Percentiles rank a stretch among this genome's conserved stretches.
Evolutionary conservation across 2,888 invertebrate species (phyloP).

Genomic region (Clusia tigrina): DNA sequence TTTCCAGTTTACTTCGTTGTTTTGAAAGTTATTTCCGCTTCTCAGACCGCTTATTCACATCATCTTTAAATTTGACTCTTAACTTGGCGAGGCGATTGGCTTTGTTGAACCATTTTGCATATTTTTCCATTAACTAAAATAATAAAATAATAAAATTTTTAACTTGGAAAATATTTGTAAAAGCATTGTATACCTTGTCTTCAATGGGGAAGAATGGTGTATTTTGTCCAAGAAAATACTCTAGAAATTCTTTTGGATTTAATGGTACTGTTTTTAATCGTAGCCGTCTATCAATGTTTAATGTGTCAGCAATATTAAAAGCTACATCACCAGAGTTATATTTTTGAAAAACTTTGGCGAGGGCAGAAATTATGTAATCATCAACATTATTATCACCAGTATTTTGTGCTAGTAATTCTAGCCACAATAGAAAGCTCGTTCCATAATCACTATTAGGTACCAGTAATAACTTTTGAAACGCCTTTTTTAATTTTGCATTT

Average conservation of each 20-base stretch:
- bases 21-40: too few species aligned
- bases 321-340: conserved; percentile 62
- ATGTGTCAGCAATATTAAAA: conserved; percentile 45
- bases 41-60: too few species aligned
- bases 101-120: conserved; percentile 47
- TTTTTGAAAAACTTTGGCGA: conserved; percentile 55
- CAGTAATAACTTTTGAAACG: conserved; percentile 56
- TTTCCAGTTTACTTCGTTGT: too few species aligned
- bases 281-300: conserved; percentile 52
- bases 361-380: conserved; percentile 46
- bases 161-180: background rate
- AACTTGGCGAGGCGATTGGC: conserved; percentile 39
- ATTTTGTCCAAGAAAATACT: conserved; percentile 45
- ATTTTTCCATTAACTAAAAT: conserved; percentile 48
- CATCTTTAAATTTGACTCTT: background rate
- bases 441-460: conserved; percentile 61
- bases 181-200: conserved; percentile 42
- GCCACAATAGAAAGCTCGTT: conserved; percentile 55
- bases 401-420: conserved; percentile 49
- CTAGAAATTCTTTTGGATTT: conserved; percentile 51
- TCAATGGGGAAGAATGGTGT: conserved; percentile 50
- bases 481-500: conserved; percentile 46
- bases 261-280: conserved; percentile 43
- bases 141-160: conserved; percentile 3
- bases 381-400: conserved; percentile 42